These are phyloP conservation scores for Lithobates pipiens DNA, from an alignment of 2,797 vertebrate genomes.

Conservation along the genomic window DNA sequence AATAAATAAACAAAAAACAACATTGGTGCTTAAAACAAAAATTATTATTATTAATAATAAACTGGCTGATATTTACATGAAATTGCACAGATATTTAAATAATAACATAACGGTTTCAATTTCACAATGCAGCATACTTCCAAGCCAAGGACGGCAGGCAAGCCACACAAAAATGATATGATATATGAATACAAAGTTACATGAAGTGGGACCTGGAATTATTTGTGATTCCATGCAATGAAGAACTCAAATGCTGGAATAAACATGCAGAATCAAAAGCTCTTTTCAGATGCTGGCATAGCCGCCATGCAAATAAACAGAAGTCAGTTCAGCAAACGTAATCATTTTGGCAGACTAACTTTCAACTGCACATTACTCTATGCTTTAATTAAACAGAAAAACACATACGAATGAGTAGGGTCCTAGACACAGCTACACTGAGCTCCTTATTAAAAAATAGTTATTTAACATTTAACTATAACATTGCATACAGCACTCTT, in stretches of 20 bases:
- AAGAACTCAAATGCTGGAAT: slow-evolving; percentile 10
- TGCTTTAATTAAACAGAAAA: slow-evolving; percentile 31
- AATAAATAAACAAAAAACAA: no score
- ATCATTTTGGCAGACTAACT: slow-evolving; percentile 15
- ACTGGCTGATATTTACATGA: no score
- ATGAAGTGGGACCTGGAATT: neutral
- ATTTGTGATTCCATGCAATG: slow-evolving; percentile 33
- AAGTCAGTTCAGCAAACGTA: slow-evolving; percentile 12
- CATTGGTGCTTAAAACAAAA: neutral
- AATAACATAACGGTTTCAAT: neutral
- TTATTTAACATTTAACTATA: slow-evolving; percentile 35
- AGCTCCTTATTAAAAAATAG: neutral
- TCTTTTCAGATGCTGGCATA: slow-evolving; percentile 29
- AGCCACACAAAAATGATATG: neutral
- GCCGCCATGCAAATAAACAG: slow-evolving; percentile 52
- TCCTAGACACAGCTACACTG: slow-evolving; percentile 1
- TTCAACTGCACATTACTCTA: neutral
- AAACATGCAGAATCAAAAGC: slow-evolving; percentile 46
- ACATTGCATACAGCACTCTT: slow-evolving; percentile 18
- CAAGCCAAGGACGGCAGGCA: neutral
- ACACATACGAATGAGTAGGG: neutral
- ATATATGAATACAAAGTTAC: neutral
- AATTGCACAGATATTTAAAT: no score
- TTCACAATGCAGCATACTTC: neutral
- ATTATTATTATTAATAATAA: no score